Conservation (phyloP, 2,797 vertebrate species). For the Acanthiza pusilla region DNA sequence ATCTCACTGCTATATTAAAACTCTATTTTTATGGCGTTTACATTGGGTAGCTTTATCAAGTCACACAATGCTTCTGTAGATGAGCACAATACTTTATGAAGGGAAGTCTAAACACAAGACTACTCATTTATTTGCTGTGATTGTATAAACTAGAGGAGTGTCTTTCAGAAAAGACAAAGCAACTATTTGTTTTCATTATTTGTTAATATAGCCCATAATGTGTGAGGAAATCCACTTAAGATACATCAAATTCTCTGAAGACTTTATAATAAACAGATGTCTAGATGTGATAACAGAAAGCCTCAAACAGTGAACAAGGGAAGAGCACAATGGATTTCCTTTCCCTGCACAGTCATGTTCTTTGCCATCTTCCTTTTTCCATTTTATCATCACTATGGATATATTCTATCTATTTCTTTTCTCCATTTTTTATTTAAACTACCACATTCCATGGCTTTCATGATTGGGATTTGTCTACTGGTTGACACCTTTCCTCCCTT, state of each 20-base stretch:
- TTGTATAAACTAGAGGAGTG: background rate
- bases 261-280: background rate
- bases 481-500: background rate
- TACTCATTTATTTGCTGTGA: background rate
- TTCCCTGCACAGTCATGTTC: background rate
- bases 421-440: background rate
- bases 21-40: background rate
- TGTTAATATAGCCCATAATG: background rate
- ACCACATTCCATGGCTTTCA: background rate
- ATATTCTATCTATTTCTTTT: background rate
- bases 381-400: background rate
- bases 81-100: background rate
- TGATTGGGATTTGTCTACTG: background rate
- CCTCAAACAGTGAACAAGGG: background rate
- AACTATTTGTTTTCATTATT: background rate
- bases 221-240: background rate
- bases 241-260: background rate
- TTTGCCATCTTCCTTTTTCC: background rate
- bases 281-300: background rate
- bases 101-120: background rate
- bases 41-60: background rate
- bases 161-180: background rate
- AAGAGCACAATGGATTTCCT: background rate
- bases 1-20: background rate
- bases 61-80: background rate